These are phyloP conservation scores for Himalopsyche anomala DNA, from an alignment of 2,888 invertebrate species.

Conservation along the genomic window DNA sequence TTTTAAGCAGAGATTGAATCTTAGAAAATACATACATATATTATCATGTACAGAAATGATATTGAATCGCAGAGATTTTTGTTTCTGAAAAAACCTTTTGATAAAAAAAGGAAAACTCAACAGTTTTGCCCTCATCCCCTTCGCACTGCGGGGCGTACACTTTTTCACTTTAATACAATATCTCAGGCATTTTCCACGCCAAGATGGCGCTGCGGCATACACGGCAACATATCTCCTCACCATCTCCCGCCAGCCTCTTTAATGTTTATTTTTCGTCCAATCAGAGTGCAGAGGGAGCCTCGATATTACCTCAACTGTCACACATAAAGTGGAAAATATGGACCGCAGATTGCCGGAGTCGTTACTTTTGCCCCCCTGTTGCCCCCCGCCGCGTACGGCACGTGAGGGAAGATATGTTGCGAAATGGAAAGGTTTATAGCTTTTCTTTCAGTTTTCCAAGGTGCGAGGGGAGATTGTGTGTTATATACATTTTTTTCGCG, in stretches of 20 bases:
- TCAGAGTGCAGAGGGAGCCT: slow-evolving; percentile 78
- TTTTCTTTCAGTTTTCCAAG: slow-evolving; percentile 76
- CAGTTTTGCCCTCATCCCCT: slow-evolving; percentile 71
- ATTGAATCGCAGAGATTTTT: neutral
- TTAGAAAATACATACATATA: neutral
- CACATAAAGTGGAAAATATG: slow-evolving; percentile 80
- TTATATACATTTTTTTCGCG: slow-evolving; percentile 62
- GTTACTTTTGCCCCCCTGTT: slow-evolving; percentile 57
- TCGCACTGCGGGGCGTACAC: slow-evolving; percentile 71
- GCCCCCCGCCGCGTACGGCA: slow-evolving; percentile 65
- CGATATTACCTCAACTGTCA: slow-evolving; percentile 80
- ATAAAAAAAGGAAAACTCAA: slow-evolving; percentile 78
- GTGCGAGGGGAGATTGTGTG: slow-evolving; percentile 64
- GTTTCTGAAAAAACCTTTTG: slow-evolving; percentile 19
- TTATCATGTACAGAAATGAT: neutral
- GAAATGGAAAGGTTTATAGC: slow-evolving; percentile 76
- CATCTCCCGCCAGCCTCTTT: slow-evolving; percentile 73
- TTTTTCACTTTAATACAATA: slow-evolving; percentile 76
- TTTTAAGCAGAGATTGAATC: no score
- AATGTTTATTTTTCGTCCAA: slow-evolving; percentile 80
- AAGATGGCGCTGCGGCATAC: slow-evolving; percentile 75
- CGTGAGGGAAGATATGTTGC: slow-evolving; percentile 67
- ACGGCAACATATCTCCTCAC: slow-evolving; percentile 59
- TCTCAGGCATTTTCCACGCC: slow-evolving; percentile 79
- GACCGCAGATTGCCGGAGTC: slow-evolving; percentile 75